These are phyloP conservation scores for Naso thynnoides DNA, from an alignment of 2,797 vertebrate species.

Conservation along the genomic window DNA sequence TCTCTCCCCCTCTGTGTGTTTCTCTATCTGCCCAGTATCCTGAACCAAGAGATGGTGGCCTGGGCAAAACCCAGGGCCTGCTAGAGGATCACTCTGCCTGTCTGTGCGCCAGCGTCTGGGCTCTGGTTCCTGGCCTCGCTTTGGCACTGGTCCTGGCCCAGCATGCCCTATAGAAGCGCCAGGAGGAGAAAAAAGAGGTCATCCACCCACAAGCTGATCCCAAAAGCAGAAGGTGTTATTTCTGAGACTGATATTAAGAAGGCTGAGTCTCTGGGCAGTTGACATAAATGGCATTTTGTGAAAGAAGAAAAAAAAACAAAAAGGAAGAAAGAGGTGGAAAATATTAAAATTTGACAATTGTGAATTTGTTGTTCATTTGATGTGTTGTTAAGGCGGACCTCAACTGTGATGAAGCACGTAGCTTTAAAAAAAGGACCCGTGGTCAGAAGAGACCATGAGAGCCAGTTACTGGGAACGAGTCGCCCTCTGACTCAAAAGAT, in stretches of 20 bases:
- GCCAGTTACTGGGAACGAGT: slow-evolving; percentile 44
- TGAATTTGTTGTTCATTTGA: slow-evolving; percentile 75
- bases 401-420: slow-evolving; percentile 55
- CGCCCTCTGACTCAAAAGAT: slow-evolving; percentile 47
- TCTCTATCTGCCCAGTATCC: slow-evolving; percentile 68
- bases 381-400: slow-evolving; percentile 63
- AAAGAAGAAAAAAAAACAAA: slow-evolving; percentile 56
- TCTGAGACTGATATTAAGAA: slow-evolving; percentile 73
- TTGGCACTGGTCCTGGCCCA: slow-evolving; percentile 79
- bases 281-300: slow-evolving; percentile 61
- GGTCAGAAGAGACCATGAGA: slow-evolving; percentile 26
- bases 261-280: slow-evolving; percentile 68
- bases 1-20: slow-evolving; percentile 67
- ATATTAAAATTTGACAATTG: slow-evolving; percentile 60
- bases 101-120: slow-evolving; percentile 76
- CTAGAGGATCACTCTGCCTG: slow-evolving; percentile 70
- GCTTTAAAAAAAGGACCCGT: slow-evolving; percentile 63
- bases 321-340: slow-evolving; percentile 35
- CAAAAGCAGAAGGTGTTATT: slow-evolving; percentile 80
- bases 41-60: slow-evolving; percentile 63
- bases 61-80: slow-evolving; percentile 57
- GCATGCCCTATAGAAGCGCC: slow-evolving; percentile 80
- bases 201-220: slow-evolving; percentile 81
- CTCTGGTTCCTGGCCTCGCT: slow-evolving; percentile 72
- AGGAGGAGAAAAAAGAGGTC: slow-evolving; percentile 76